Evolutionary conservation across 2,113 vertebrate genomes (phyloP).

Genomic region (Phylloscopus trochilus): DNA sequence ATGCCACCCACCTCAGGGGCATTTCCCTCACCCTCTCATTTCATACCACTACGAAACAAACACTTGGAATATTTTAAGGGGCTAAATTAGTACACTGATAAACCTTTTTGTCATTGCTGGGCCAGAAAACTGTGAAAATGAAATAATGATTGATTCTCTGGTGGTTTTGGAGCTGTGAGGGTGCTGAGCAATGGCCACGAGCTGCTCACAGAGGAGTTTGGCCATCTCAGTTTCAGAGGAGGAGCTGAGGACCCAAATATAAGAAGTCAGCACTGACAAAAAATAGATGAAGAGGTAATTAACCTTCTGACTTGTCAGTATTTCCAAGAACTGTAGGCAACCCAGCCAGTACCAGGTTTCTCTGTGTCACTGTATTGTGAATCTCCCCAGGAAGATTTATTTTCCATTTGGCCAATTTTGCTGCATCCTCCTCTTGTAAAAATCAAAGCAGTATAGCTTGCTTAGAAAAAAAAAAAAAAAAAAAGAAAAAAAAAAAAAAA

Average conservation of each 20-base stretch:
- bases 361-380: not conserved
- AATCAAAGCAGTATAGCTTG: not conserved
- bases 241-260: not conserved
- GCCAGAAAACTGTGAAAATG: not conserved
- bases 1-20: not conserved
- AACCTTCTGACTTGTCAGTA: not conserved
- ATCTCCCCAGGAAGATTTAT: not conserved
- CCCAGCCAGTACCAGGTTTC: not conserved
- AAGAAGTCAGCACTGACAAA: not conserved
- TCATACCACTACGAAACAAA: fast-evolving
- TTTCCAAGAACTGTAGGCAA: not conserved
- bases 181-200: not conserved
- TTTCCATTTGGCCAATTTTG: not conserved
- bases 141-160: fast-evolving
- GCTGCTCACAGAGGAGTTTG: not conserved
- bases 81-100: not conserved
- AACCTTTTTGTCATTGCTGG: not conserved
- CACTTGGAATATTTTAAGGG: not conserved
- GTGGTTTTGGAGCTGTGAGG: not conserved
- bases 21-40: not conserved
- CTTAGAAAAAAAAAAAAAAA: not conserved
- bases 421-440: not conserved
- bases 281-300: not conserved
- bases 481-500: not conserved
- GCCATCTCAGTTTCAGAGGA: not conserved